These are phyloP conservation scores for Bovichtus diacanthus DNA, from an alignment of 2,797 vertebrate species.

Conservation along the genomic window DNA sequence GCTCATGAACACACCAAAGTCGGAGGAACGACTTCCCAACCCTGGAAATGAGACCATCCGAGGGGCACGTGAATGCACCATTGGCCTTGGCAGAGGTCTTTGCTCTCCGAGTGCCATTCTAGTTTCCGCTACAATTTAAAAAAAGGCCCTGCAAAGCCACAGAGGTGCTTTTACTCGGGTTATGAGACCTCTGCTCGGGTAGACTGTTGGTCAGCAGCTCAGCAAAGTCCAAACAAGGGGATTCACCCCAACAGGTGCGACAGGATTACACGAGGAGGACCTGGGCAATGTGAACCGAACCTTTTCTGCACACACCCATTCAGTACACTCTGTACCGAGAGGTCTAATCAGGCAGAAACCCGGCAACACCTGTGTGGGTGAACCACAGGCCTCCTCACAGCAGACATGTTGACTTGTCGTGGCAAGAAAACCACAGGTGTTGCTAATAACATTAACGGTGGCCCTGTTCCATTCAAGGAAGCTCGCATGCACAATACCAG, in stretches of 20 bases:
- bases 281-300: slow-evolving; percentile 13
- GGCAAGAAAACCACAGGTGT: slow-evolving; percentile 30
- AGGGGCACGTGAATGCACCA: too few species aligned
- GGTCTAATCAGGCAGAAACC: slow-evolving; percentile 18
- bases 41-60: too few species aligned
- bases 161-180: not conserved
- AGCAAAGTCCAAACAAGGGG: not conserved
- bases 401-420: slow-evolving; percentile 26
- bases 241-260: slow-evolving; percentile 17
- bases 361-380: slow-evolving; percentile 29
- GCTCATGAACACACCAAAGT: too few species aligned
- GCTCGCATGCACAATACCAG: not conserved
- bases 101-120: too few species aligned
- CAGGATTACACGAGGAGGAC: slow-evolving; percentile 3
- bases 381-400: slow-evolving; percentile 10
- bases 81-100: too few species aligned
- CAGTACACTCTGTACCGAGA: slow-evolving; percentile 18
- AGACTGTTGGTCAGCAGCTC: not conserved
- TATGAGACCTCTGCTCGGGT: not conserved
- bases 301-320: not conserved
- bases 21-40: too few species aligned
- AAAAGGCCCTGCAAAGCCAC: not conserved
- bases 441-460: slow-evolving; percentile 27
- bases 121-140: too few species aligned
- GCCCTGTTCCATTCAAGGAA: slow-evolving; percentile 6